Evolutionary conservation across 2,113 vertebrate genomes (phyloP).

Genomic region (Chloroceryle aenea): DNA sequence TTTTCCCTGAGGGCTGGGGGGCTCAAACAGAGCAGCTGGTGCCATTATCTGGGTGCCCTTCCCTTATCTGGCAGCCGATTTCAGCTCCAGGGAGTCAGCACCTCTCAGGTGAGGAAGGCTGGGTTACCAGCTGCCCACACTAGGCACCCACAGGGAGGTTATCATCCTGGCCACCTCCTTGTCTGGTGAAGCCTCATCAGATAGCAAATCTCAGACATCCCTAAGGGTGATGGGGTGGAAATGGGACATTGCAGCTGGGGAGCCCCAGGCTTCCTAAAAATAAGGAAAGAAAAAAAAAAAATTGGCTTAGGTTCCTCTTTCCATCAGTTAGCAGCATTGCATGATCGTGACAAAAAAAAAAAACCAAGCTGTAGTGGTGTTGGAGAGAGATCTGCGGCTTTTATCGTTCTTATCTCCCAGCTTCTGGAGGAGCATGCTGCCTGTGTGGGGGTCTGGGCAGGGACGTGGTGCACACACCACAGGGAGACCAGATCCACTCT

Average conservation of each 20-base stretch:
- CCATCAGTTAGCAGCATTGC: background rate
- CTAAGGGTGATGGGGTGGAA: background rate
- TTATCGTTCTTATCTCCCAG: constrained; percentile 53
- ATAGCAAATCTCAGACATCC: background rate
- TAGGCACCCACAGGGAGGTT: background rate
- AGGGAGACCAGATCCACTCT: constrained; percentile 38
- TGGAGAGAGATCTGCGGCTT: background rate
- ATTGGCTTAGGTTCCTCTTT: background rate
- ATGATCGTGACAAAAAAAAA: background rate
- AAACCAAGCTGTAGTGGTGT: background rate
- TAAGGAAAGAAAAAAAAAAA: background rate
- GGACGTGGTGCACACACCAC: constrained; percentile 10
- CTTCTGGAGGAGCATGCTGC: constrained; percentile 36
- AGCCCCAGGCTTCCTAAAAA: background rate
- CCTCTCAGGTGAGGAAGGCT: constrained; percentile 53
- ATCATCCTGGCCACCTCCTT: background rate
- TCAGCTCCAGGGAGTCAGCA: background rate
- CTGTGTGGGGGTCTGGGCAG: constrained; percentile 49
- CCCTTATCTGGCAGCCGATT: constrained; percentile 14
- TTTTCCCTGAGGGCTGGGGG: background rate
- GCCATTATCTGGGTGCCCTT: background rate
- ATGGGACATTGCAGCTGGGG: background rate
- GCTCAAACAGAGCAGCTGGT: background rate
- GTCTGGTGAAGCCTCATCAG: constrained; percentile 10
- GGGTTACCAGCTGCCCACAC: background rate